Conservation (phyloP, 2,888 invertebrate genomes). For the Drosophila longiperda region DNA sequence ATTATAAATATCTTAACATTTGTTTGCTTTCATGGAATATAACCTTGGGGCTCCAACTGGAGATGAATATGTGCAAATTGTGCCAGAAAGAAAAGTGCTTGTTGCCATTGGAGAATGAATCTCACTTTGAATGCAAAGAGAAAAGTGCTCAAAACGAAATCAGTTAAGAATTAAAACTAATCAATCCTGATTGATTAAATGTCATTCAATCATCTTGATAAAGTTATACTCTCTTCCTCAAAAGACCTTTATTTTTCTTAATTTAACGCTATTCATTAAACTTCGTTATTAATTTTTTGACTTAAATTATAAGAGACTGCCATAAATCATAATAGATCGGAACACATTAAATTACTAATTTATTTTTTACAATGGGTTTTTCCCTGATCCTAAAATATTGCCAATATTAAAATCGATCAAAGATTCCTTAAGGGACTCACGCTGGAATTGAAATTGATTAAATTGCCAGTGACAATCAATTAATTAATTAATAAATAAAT, state of each 20-base stretch:
- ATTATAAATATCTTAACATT: conserved; percentile 45
- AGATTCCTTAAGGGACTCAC: background rate
- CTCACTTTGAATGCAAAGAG: background rate
- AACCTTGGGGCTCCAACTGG: conserved; percentile 33
- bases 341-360: background rate
- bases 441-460: background rate
- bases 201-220: background rate
- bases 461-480: background rate
- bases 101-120: conserved; percentile 3
- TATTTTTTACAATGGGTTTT: too few species aligned
- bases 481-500: background rate
- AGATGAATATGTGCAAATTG: background rate
- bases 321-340: background rate
- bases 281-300: background rate
- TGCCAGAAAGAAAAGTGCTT: background rate
- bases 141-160: background rate
- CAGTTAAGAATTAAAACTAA: background rate
- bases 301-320: background rate
- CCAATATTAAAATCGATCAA: background rate
- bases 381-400: background rate
- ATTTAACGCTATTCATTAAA: too few species aligned
- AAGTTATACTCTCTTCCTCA: background rate
- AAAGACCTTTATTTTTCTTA: too few species aligned
- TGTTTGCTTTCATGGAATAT: conserved; percentile 2
- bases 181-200: background rate